Evolutionary conservation across 2,113 vertebrate species (phyloP), one percentile per base, ranked within the genome.

Genomic region (Platysteira castanea): DNA sequence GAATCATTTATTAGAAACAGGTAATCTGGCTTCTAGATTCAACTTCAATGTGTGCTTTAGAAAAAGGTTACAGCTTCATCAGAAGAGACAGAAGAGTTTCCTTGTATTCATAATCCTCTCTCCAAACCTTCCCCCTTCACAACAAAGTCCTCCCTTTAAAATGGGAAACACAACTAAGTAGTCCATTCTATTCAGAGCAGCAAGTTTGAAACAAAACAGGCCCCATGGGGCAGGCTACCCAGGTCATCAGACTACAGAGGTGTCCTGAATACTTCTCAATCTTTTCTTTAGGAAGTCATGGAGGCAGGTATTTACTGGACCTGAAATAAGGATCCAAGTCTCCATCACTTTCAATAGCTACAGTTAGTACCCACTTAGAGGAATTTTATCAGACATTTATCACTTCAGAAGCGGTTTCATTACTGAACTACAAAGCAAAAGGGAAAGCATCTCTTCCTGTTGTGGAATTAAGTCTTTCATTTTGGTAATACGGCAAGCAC

Each of bases 131-230:
- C 54, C 63, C 53, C 26, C 60, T 84, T 46, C 39, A 52, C 60
- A 54, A 57, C 14, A 27, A 87, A 81, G 44, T 91, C 68, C 2
- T 71, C 30, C 14, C 24, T 87, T 89, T 78, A 68, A 84, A 84
- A 91, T n/a, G 21, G 49, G 30, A 87, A 78, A 78, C 35, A 63
- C 52, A 67, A 74, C 54, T 87, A 59, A 78, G 33, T 63, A 50
- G 52, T 44, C 12, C 22, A 9, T 13, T 64, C 75, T 70, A 46
- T 77, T 94, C 73, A 89, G 39, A 93, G 56, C 37, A 61, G 28
- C 39, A 67, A 91, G 27, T 31, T 33, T 87, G 89, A 93, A 95
- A 94, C 69, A 93, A 94, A 94, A 52, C 74, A 75, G 64, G 44
- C 52, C 65, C 84, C 69, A 27, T 47, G 77, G 42, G 81, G 24